Evolutionary conservation across 2,113 vertebrate genomes (phyloP), one percentile per base, ranked within the genome.

Genomic region (Plotosus lineatus): DNA sequence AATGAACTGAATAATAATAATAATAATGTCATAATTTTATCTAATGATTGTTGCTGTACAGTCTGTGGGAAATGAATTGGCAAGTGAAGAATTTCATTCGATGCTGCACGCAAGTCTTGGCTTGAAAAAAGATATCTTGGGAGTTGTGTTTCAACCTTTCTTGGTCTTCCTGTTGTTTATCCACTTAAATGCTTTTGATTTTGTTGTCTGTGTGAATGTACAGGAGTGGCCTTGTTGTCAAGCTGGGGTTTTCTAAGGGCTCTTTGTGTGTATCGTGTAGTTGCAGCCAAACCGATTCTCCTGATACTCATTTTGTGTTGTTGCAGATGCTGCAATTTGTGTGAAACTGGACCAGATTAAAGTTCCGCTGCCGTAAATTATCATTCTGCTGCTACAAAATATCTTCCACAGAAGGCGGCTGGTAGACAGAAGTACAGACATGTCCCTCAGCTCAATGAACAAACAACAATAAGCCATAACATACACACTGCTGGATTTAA

Each of bases 261-360:
- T 87, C 90, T 91, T 92, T 91, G 91, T 93, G 85, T 83, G 42
- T 82, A 86, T 86, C 83, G 26, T 26, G 84, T 48, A 80, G 82
- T 89, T 72, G 75, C 87, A 87, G 89, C 91, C 89, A 93, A 90
- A 88, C 87, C 86, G 84, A 87, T 91, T 87, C 90, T 90, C 85
- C 84, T 88, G 88, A 85, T 90, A 85, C 88, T 91, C 88, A 86
- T 85, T 84, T 85, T 88, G 86, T 89, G 89, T 86, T 88, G 71
- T 87, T 89, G 89, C 90, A 92, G 90, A 93, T 93, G 91, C 88
- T 88, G 86, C 82, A 87, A 88, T 90, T 88, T 90, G 88, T 88
- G 88, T 90, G 88, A 90, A 84, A 89, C 85, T 87, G 88, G 87
- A 75, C 85, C 83, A 89, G 66, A 68, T 88, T 86, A 88, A 89